Evolutionary conservation across 2,113 vertebrate genomes (phyloP).

Genomic region (Seriola rivoliana): DNA sequence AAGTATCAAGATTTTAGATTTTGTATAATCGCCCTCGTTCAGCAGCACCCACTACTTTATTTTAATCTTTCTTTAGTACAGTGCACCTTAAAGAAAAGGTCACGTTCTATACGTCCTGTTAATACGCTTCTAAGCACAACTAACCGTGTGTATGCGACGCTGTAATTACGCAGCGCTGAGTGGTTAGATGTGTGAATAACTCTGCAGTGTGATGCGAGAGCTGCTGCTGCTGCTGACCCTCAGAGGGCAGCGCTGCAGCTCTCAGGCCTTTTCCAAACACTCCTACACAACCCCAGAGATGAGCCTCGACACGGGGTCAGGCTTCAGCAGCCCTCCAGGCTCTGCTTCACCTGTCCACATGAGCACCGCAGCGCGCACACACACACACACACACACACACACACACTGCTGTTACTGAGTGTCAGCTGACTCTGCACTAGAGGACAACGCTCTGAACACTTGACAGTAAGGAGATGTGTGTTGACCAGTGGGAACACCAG

Average conservation of each 20-base stretch:
- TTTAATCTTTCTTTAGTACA: no score
- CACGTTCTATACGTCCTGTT: no score
- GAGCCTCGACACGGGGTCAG: slow-evolving; percentile 42
- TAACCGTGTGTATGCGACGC: neutral
- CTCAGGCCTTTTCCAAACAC: slow-evolving; percentile 36
- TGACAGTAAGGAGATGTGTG: no score
- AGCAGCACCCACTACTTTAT: no score
- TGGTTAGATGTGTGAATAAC: neutral
- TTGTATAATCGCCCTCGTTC: no score
- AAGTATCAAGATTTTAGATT: no score
- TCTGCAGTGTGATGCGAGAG: neutral
- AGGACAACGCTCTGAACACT: no score
- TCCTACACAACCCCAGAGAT: slow-evolving; percentile 48
- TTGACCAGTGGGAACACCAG: neutral
- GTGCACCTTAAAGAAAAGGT: no score
- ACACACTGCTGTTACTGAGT: no score
- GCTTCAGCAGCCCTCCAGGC: neutral
- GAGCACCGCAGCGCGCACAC: no score
- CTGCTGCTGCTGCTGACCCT: slow-evolving; percentile 14
- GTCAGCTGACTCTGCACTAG: neutral
- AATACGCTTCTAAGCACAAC: no score
- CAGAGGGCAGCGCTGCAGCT: slow-evolving; percentile 24
- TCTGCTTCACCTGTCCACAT: slow-evolving; percentile 34
- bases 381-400: no score
- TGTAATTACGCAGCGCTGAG: neutral